These are phyloP conservation scores for human DNA, from an alignment of 2,113 vertebrate species.

Conservation along the genomic window DNA sequence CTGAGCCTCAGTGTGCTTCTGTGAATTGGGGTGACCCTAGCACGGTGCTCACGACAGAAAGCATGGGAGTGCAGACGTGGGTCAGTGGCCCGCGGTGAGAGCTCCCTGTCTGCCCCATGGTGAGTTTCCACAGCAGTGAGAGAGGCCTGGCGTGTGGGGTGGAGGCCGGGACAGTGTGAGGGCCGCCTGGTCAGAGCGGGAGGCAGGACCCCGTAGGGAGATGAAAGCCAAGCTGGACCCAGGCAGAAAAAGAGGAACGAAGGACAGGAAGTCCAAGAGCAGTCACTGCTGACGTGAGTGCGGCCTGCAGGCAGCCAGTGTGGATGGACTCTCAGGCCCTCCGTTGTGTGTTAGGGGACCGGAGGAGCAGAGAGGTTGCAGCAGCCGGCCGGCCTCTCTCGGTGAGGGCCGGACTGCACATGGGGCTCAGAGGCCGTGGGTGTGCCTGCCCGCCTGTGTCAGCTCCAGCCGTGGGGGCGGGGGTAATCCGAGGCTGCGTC, in stretches of 20 bases:
- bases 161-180: not conserved
- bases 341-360: not conserved
- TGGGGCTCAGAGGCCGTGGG: not conserved
- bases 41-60: accelerated
- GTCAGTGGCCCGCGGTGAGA: accelerated
- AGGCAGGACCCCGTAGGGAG: not conserved
- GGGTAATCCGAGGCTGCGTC: not conserved
- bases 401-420: not conserved
- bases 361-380: not conserved
- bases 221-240: not conserved
- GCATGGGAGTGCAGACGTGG: accelerated
- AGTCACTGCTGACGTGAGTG: not conserved
- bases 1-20: not conserved
- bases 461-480: too few relatives aligned
- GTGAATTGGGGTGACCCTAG: not conserved
- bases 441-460: too few relatives aligned
- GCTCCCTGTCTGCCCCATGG: not conserved
- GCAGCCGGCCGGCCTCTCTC: accelerated
- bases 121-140: accelerated
- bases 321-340: not conserved
- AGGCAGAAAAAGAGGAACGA: too few relatives aligned
- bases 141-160: not conserved
- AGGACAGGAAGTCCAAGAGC: accelerated
- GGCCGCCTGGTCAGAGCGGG: accelerated
- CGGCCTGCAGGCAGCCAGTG: not conserved